Conservation (phyloP, 2,113 vertebrate species). For the Trogon melanurus region DNA sequence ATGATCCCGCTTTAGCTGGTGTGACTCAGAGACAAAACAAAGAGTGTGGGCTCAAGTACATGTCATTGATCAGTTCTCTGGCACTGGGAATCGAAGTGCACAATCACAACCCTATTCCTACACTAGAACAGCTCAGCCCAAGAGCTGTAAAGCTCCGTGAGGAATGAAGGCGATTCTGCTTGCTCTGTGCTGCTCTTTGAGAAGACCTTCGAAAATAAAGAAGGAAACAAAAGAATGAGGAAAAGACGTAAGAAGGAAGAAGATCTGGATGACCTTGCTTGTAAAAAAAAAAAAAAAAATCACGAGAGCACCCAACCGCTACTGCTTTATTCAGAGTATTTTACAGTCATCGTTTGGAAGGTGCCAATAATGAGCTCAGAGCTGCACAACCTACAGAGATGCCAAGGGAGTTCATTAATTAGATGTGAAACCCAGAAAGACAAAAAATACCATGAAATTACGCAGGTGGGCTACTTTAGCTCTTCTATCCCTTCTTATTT, state of each 20-base stretch:
- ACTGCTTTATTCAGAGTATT: not conserved
- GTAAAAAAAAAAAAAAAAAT: not conserved
- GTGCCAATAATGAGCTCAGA: constrained; percentile 38
- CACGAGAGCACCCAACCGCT: fast-evolving
- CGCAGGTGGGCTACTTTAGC: not conserved
- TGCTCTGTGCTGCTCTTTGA: not conserved
- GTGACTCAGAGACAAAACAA: not conserved
- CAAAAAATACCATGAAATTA: not conserved
- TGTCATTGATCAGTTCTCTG: not conserved
- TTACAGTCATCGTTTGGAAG: not conserved
- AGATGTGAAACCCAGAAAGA: not conserved
- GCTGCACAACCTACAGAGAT: not conserved
- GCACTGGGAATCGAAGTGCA: not conserved
- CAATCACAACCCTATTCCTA: not conserved
- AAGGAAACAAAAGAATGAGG: not conserved
- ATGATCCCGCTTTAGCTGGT: not conserved
- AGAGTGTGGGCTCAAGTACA: not conserved
- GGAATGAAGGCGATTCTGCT: not conserved
- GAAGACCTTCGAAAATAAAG: constrained; percentile 1
- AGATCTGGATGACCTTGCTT: not conserved
- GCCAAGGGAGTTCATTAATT: constrained; percentile 6
- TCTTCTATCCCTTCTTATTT: not conserved
- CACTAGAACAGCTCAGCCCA: not conserved
- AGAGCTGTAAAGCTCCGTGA: fast-evolving
- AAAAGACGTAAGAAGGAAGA: not conserved